Evolutionary conservation across 2,888 invertebrate species (phyloP).

Genomic region (Disparrhopalites patrizii): DNA sequence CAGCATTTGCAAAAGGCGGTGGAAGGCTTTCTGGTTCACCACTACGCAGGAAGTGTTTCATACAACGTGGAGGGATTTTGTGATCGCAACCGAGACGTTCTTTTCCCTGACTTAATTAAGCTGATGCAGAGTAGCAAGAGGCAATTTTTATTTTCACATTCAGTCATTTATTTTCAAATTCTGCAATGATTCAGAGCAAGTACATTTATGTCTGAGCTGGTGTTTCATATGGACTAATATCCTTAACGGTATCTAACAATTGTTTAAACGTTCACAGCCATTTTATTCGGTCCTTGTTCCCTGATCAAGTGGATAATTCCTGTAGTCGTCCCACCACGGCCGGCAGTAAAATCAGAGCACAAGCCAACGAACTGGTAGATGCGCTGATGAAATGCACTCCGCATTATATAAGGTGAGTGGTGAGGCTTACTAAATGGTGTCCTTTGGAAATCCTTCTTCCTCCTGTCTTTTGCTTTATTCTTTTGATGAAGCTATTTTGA

Average conservation of each 20-base stretch:
- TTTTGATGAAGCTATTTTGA: neutral
- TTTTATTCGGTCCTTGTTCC: conserved; percentile 60
- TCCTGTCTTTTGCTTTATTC: neutral
- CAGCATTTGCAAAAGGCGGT: conserved; percentile 59
- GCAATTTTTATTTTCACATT: conserved; percentile 23
- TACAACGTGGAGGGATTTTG: conserved; percentile 65
- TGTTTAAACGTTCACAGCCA: conserved; percentile 51
- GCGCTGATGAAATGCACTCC: conserved; percentile 65
- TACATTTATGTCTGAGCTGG: neutral
- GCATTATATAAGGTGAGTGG: conserved; percentile 60
- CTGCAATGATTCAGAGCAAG: neutral
- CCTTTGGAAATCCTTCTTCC: neutral
- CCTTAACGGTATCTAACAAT: neutral
- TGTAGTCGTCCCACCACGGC: conserved; percentile 61
- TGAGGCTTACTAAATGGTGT: neutral
- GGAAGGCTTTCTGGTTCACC: conserved; percentile 61
- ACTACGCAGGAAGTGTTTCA: conserved; percentile 65
- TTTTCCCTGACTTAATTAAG: conserved; percentile 62
- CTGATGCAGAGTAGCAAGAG: conserved; percentile 61
- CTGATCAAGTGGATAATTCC: conserved; percentile 54
- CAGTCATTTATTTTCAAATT: neutral
- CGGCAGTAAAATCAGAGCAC: conserved; percentile 63
- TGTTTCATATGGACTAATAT: neutral
- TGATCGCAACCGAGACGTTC: conserved; percentile 64
- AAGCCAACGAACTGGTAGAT: conserved; percentile 63